These are phyloP conservation scores for Cetoscarus ocellatus DNA, from an alignment of 2,797 vertebrate genomes.

Conservation along the genomic window DNA sequence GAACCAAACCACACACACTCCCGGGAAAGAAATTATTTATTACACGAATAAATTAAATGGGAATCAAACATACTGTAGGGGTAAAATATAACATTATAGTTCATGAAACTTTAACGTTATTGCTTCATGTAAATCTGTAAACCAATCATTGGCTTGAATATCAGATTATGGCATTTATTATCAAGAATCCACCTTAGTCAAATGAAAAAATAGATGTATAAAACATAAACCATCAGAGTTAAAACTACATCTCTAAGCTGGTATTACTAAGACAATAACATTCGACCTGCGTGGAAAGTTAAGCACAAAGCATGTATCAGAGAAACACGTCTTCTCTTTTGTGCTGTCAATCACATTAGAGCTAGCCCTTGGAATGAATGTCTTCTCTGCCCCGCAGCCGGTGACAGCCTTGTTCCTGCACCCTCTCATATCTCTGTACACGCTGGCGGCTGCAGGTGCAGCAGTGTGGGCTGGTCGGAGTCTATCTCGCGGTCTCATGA, in stretches of 20 bases:
- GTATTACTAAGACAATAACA: not conserved
- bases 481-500: slow-evolving; percentile 33
- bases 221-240: not conserved
- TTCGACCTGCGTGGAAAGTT: slow-evolving; percentile 1
- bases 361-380: slow-evolving; percentile 19
- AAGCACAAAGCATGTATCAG: not conserved
- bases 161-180: too few relatives aligned
- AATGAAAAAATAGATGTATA: too few relatives aligned
- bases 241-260: not conserved
- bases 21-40: too few relatives aligned
- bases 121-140: too few relatives aligned
- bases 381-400: slow-evolving; percentile 38
- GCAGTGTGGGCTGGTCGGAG: slow-evolving; percentile 62
- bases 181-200: too few relatives aligned
- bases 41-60: too few relatives aligned
- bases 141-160: too few relatives aligned
- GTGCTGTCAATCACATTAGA: slow-evolving; percentile 29
- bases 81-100: too few relatives aligned
- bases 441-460: slow-evolving; percentile 39
- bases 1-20: too few relatives aligned
- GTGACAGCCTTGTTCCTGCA: slow-evolving; percentile 32
- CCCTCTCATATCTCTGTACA: slow-evolving; percentile 17
- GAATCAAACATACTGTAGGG: too few relatives aligned
- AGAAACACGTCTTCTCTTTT: slow-evolving; percentile 5
- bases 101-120: too few relatives aligned